phyloP scores from a whole-genome alignment of 2,113 vertebrate genomes.

The Pollimyrus isidori region DNA sequence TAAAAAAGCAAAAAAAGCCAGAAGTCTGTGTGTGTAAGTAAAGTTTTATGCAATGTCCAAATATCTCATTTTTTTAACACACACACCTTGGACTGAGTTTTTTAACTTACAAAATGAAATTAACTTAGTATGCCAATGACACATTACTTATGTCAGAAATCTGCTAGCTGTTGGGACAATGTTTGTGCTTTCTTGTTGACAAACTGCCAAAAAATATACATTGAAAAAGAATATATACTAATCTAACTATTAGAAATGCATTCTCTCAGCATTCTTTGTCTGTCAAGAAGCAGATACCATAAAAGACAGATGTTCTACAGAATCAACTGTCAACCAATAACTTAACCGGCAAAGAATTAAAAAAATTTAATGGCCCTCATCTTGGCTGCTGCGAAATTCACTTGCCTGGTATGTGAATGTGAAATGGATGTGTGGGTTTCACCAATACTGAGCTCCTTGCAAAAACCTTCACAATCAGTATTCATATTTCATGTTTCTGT shows the following conservation, averaged over 20 bases:
- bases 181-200: not conserved
- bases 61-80: not conserved
- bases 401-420: not conserved
- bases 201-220: not conserved
- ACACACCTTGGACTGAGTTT: no score
- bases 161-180: not conserved
- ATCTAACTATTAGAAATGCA: not conserved
- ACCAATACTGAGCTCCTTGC: not conserved
- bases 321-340: conserved; percentile 7
- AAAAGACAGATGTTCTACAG: conserved; percentile 1
- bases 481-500: not conserved
- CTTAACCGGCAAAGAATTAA: not conserved
- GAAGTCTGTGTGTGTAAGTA: not conserved
- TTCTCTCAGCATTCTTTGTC: not conserved
- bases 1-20: no score
- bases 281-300: not conserved
- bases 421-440: not conserved
- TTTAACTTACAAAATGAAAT: not conserved
- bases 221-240: not conserved
- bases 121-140: not conserved
- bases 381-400: not conserved
- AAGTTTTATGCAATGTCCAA: not conserved
- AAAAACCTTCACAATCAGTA: not conserved
- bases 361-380: not conserved
- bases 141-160: not conserved